Percentiles rank a stretch among this genome's conserved stretches.
Evolutionary conservation across 2,797 vertebrate genomes (phyloP).

Genomic region (Alfaro cultratus): DNA sequence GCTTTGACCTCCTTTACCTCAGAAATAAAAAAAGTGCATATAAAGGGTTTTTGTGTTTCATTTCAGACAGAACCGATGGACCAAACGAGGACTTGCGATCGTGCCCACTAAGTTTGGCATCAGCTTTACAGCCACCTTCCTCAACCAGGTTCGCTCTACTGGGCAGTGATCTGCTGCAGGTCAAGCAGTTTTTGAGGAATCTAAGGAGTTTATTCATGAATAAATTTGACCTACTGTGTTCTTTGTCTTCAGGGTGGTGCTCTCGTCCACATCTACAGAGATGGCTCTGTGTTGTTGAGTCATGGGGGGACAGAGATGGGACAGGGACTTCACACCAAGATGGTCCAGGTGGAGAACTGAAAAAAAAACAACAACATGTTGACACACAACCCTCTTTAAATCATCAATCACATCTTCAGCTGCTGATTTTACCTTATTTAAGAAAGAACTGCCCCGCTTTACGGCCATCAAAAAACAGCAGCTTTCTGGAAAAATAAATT

Average conservation of each 20-base stretch:
- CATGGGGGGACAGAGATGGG: constrained; percentile 98
- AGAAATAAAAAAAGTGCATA: background rate
- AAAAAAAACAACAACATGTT: background rate
- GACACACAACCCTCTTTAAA: background rate
- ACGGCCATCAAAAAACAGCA: background rate
- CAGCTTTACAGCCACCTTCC: constrained; percentile 86
- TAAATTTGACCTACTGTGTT: constrained; percentile 2
- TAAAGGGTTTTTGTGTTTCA: background rate
- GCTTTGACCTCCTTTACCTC: background rate
- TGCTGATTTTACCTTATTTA: background rate
- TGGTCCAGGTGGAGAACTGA: constrained; percentile 81
- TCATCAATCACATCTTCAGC: background rate
- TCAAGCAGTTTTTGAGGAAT: background rate
- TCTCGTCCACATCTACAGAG: constrained; percentile 91
- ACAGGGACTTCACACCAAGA: constrained; percentile 97
- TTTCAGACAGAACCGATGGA: constrained; percentile 92
- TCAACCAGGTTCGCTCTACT: constrained; percentile 88
- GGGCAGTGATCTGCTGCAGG: rapidly evolving
- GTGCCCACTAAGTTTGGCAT: constrained; percentile 96
- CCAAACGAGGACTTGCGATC: constrained; percentile 91
- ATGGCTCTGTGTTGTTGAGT: constrained; percentile 92
- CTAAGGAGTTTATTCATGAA: background rate
- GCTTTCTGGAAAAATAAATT: background rate
- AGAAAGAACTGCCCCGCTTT: too few species aligned
- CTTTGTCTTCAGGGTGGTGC: constrained; percentile 86